phyloP scores from a whole-genome alignment of 1,140 invertebrate genomes.

The Nomia melanderi region DNA sequence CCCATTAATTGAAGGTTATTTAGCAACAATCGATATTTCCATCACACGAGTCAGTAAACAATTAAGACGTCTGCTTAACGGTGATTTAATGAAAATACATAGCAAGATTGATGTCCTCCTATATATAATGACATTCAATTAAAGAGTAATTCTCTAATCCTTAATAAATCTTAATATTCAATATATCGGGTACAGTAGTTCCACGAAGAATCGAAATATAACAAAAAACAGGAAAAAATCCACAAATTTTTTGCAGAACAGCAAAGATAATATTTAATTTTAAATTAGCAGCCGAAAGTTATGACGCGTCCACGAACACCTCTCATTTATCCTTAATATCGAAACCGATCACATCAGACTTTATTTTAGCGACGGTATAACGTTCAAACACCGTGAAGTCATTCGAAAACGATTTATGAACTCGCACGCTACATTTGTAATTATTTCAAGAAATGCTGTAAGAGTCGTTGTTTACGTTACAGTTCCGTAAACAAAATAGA shows the following conservation, averaged over 20 bases:
- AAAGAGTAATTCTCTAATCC: too few relatives aligned
- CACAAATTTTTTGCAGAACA: neutral
- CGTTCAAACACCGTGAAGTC: neutral
- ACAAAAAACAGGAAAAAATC: too few relatives aligned
- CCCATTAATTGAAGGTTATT: constrained; percentile 1
- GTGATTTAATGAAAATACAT: neutral
- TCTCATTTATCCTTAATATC: neutral
- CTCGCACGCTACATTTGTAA: neutral
- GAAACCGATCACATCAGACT: neutral
- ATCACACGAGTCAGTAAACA: neutral
- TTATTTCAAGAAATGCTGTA: neutral
- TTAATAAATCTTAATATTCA: too few relatives aligned
- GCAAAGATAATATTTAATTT: neutral
- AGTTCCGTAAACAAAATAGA: neutral
- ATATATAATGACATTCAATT: too few relatives aligned
- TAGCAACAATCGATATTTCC: neutral
- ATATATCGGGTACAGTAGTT: too few relatives aligned
- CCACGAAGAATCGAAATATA: too few relatives aligned
- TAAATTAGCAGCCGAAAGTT: neutral
- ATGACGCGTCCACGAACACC: too few relatives aligned
- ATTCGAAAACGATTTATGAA: neutral
- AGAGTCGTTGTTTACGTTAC: neutral
- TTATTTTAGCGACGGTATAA: neutral
- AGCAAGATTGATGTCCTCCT: neutral
- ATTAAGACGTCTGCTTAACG: neutral